Conservation (phyloP, 2,888 invertebrate species). For the Yponomeuta sedellus region DNA sequence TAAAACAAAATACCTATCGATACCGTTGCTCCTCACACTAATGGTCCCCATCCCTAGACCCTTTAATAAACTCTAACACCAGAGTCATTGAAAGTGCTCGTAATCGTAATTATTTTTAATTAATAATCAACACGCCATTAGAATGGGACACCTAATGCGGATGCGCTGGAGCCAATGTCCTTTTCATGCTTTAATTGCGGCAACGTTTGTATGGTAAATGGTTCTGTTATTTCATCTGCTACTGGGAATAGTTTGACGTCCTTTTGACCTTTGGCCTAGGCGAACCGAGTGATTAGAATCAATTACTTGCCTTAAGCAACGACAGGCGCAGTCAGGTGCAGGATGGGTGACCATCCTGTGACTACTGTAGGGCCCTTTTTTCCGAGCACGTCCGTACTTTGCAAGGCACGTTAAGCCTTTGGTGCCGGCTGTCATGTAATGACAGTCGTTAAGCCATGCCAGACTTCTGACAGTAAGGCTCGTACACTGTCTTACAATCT, state of each 20-base stretch:
- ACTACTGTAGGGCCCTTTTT: no score
- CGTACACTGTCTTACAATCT: no score
- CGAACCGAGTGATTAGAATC: no score
- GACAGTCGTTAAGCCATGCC: no score
- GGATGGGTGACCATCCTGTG: no score
- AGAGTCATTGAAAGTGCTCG: slow-evolving; percentile 76
- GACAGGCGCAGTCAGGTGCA: no score
- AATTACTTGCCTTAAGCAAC: no score
- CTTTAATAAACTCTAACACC: slow-evolving; percentile 72
- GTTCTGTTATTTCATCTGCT: not conserved
- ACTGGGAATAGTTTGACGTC: not conserved
- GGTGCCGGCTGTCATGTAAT: no score
- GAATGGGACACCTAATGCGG: slow-evolving; percentile 66
- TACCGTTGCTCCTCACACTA: not conserved
- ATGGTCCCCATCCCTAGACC: slow-evolving; percentile 41
- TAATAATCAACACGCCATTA: slow-evolving; percentile 75
- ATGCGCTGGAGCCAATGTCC: slow-evolving; percentile 68
- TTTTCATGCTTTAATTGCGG: slow-evolving; percentile 27
- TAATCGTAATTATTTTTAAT: slow-evolving; percentile 77
- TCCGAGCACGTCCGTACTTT: no score
- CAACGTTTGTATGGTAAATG: not conserved
- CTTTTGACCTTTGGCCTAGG: no score
- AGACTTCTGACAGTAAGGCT: no score
- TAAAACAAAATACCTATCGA: slow-evolving; percentile 15
- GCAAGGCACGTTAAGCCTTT: no score